Conservation (phyloP, 2,797 vertebrate genomes). For the Phoxinus dragarum region DNA sequence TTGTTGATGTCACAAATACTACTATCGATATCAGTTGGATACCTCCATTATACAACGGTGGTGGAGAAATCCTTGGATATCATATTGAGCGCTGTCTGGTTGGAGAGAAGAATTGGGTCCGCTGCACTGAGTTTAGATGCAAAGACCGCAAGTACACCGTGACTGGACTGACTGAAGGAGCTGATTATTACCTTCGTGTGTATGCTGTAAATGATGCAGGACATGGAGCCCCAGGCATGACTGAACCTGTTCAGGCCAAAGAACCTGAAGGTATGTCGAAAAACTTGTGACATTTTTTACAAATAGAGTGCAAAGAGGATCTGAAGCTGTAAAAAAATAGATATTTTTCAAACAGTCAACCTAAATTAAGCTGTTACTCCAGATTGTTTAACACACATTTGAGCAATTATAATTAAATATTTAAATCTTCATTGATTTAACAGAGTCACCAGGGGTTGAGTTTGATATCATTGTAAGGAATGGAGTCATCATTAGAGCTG, state of each 20-base stretch:
- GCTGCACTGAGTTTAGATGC: slow-evolving; percentile 91
- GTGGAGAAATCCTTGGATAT: slow-evolving; percentile 94
- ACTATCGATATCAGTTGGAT: slow-evolving; percentile 91
- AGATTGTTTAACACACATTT: neutral
- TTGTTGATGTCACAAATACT: slow-evolving; percentile 89
- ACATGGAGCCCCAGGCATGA: slow-evolving; percentile 92
- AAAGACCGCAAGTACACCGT: slow-evolving; percentile 89
- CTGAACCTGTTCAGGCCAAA: slow-evolving; percentile 87
- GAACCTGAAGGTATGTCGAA: slow-evolving; percentile 89
- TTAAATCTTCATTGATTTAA: slow-evolving; percentile 53
- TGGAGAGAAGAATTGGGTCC: slow-evolving; percentile 93
- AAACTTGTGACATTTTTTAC: neutral
- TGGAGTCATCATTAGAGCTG: slow-evolving; percentile 91
- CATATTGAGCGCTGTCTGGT: slow-evolving; percentile 84
- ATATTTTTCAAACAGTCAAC: neutral
- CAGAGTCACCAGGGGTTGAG: slow-evolving; percentile 89
- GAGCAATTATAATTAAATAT: neutral
- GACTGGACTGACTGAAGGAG: slow-evolving; percentile 90
- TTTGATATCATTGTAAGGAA: slow-evolving; percentile 88
- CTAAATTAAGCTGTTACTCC: neutral
- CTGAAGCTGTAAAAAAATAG: neutral
- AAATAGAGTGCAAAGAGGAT: neutral
- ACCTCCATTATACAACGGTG: slow-evolving; percentile 93
- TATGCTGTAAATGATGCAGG: slow-evolving; percentile 92
- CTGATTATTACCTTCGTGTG: slow-evolving; percentile 92